These are phyloP conservation scores for Machaerirhynchus nigripectus DNA, from an alignment of 2,113 vertebrate species.

Conservation along the genomic window DNA sequence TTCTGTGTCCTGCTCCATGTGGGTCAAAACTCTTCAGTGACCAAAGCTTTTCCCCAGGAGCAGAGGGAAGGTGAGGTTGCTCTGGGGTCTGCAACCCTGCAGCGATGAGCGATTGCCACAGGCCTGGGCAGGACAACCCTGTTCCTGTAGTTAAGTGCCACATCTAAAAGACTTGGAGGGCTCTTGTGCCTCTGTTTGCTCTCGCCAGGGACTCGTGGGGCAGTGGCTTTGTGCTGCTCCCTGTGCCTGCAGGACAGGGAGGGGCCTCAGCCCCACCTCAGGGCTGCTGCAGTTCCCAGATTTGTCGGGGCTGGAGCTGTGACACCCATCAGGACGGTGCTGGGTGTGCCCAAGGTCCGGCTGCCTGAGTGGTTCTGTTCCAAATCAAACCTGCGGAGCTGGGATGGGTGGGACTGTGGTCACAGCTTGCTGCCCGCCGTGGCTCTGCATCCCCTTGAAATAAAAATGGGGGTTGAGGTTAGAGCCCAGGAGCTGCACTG, in stretches of 20 bases:
- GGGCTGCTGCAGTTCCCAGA: neutral
- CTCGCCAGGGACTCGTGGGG: fast-evolving
- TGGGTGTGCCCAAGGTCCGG: too few species aligned
- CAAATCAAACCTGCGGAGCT: neutral
- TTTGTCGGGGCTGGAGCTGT: neutral
- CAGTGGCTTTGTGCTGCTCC: neutral
- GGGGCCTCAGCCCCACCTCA: neutral
- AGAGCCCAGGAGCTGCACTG: fast-evolving
- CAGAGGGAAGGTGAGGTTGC: neutral
- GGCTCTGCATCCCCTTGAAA: neutral
- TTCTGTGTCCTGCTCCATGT: neutral
- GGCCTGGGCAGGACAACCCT: neutral
- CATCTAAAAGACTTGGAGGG: neutral
- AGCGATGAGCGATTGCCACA: neutral
- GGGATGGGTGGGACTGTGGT: fast-evolving
- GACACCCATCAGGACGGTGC: too few species aligned
- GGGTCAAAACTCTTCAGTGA: neutral
- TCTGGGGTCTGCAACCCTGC: neutral
- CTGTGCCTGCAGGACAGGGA: neutral
- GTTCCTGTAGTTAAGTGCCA: fast-evolving
- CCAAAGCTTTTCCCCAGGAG: neutral
- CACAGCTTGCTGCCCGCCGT: fast-evolving
- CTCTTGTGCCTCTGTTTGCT: neutral
- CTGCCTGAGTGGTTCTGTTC: fast-evolving
- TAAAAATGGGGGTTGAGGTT: neutral